These are phyloP conservation scores for Crambe crambe DNA, from an alignment of 37 sponge, comb jelly and placozoan genomes.

Conservation along the genomic window DNA sequence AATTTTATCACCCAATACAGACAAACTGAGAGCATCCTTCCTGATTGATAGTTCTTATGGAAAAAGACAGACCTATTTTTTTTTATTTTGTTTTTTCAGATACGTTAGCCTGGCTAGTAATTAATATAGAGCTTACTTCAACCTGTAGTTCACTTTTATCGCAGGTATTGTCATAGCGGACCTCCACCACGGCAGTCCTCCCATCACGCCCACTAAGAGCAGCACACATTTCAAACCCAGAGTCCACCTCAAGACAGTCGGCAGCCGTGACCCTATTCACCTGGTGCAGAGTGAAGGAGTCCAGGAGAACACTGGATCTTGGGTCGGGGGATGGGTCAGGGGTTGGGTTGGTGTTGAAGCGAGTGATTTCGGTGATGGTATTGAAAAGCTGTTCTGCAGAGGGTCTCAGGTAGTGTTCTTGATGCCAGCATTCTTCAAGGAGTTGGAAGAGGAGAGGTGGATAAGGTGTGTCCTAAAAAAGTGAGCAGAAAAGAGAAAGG, in stretches of 20 bases:
- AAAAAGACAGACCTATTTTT: no score
- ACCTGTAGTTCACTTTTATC: slow-evolving; percentile 8
- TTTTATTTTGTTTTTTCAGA: background rate
- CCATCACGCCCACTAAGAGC: slow-evolving; percentile 20
- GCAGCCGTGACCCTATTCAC: slow-evolving; percentile 1
- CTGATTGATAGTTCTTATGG: no score
- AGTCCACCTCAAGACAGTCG: background rate
- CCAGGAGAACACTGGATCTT: slow-evolving; percentile 8
- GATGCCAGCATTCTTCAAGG: slow-evolving; percentile 71
- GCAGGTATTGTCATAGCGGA: background rate
- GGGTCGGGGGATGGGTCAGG: background rate
- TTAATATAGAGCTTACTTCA: background rate
- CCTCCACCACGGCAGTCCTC: background rate
- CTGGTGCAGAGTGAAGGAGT: slow-evolving; percentile 29
- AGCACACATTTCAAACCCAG: slow-evolving; percentile 19
- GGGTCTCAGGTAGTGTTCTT: slow-evolving; percentile 52
- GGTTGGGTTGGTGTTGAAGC: background rate
- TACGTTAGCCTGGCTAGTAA: background rate
- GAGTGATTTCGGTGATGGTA: slow-evolving; percentile 12
- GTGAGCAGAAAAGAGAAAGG: no score
- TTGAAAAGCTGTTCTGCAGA: slow-evolving; percentile 26
- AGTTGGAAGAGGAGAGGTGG: slow-evolving; percentile 46
- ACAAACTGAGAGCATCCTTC: no score
- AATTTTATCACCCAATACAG: no score
- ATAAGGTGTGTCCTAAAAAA: slow-evolving; percentile 42